Percentiles rank a stretch among this genome's conserved stretches.
Conservation (phyloP, 2,888 invertebrate species). For the Agapostemon virescens region DNA sequence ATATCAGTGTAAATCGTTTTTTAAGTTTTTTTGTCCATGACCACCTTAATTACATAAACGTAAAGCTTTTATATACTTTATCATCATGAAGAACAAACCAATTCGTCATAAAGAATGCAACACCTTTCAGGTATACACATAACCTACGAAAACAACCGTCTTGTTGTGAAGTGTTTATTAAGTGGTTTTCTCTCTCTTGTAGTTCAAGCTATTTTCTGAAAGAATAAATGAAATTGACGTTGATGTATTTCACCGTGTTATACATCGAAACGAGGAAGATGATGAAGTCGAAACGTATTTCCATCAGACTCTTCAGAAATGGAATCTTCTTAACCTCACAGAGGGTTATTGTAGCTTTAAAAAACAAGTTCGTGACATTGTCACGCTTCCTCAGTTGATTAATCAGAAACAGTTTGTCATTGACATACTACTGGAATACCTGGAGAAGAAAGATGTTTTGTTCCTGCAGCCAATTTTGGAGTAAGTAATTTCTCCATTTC, state of each 20-base stretch:
- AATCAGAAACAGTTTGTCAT: constrained; percentile 90
- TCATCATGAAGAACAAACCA: constrained; percentile 86
- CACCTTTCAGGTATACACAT: constrained; percentile 86
- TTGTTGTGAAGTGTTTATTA: neutral
- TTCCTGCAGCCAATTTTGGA: constrained; percentile 92
- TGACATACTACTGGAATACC: constrained; percentile 86
- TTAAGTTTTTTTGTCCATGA: neutral
- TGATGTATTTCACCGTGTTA: constrained; percentile 92
- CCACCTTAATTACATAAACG: neutral
- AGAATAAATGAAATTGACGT: constrained; percentile 92
- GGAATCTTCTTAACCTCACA: constrained; percentile 93
- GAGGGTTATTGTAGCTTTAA: constrained; percentile 90
- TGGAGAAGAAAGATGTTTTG: constrained; percentile 86
- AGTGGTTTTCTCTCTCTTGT: constrained; percentile 73
- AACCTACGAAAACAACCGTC: neutral
- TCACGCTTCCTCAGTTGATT: constrained; percentile 92
- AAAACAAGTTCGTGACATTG: constrained; percentile 87
- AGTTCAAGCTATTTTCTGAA: constrained; percentile 94
- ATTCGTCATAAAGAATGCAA: constrained; percentile 88
- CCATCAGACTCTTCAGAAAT: constrained; percentile 91
- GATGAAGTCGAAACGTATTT: constrained; percentile 90
- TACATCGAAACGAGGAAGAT: constrained; percentile 87
- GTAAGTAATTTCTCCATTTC: constrained; percentile 83
- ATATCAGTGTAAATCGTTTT: constrained; percentile 9
- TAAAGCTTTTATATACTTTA: neutral